These are phyloP conservation scores for Grallaria varia DNA, from an alignment of 2,113 vertebrate genomes.

Conservation along the genomic window DNA sequence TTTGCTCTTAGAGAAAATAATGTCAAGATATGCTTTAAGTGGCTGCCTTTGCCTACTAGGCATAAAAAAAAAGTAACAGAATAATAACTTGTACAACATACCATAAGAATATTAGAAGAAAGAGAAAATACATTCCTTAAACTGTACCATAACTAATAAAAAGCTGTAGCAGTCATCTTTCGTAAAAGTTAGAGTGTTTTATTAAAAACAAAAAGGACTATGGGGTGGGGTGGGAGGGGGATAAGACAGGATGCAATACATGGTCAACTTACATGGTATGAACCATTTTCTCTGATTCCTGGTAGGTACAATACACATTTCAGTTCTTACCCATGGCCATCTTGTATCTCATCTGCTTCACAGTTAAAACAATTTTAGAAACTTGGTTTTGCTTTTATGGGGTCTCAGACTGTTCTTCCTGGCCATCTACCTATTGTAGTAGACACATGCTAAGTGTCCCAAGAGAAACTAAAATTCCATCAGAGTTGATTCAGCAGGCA, in stretches of 20 bases:
- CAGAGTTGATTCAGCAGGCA: background rate
- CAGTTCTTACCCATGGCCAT: slow-evolving; percentile 10
- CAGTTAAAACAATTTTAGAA: slow-evolving; percentile 26
- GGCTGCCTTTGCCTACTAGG: background rate
- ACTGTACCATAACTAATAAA: slow-evolving; percentile 19
- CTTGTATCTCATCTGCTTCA: slow-evolving; percentile 47
- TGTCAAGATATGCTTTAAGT: background rate
- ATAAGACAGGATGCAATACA: background rate
- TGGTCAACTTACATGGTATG: background rate
- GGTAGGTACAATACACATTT: background rate
- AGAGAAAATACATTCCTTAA: slow-evolving; percentile 5
- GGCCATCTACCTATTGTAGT: background rate
- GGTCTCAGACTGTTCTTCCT: slow-evolving; percentile 26
- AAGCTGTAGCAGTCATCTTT: background rate
- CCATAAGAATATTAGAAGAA: background rate
- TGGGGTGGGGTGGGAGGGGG: background rate
- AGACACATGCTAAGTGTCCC: background rate
- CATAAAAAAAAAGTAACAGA: background rate
- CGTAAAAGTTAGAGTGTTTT: slow-evolving; percentile 7
- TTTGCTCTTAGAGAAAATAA: background rate
- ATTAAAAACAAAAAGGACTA: slow-evolving; percentile 10
- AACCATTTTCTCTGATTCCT: slow-evolving; percentile 4
- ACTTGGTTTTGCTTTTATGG: slow-evolving; percentile 34
- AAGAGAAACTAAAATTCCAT: slow-evolving; percentile 3
- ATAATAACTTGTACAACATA: background rate